Conservation (phyloP, 1,140 invertebrate genomes). For the Bombus difficillimus region DNA sequence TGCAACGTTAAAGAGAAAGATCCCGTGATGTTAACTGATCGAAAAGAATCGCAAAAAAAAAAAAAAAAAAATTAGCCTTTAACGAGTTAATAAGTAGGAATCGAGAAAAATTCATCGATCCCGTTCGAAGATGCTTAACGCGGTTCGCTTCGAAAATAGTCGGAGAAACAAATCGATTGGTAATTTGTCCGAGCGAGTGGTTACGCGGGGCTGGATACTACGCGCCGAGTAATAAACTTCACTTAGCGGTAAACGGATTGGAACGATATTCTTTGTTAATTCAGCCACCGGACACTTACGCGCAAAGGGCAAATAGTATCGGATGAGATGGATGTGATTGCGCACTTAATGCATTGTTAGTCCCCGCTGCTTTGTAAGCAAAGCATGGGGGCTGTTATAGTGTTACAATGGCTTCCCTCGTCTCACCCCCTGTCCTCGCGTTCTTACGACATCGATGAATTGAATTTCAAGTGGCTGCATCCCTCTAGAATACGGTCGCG, state of each 20-base stretch:
- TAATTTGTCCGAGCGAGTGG: not conserved
- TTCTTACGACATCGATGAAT: slow-evolving; percentile 79
- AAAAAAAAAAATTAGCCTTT: not conserved
- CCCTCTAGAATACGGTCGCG: slow-evolving; percentile 79
- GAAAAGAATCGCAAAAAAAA: no score
- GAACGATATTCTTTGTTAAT: slow-evolving; percentile 70
- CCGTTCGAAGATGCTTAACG: not conserved
- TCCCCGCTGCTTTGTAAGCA: slow-evolving; percentile 80
- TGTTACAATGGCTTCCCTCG: slow-evolving; percentile 77
- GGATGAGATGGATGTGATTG: slow-evolving; percentile 83
- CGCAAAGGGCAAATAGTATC: slow-evolving; percentile 83
- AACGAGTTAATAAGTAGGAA: not conserved
- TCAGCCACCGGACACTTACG: slow-evolving; percentile 77
- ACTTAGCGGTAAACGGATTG: slow-evolving; percentile 54
- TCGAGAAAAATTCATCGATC: not conserved
- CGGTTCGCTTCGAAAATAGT: not conserved
- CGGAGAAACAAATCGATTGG: slow-evolving; percentile 23
- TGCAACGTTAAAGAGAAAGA: not conserved
- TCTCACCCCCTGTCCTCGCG: slow-evolving; percentile 52
- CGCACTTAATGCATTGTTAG: slow-evolving; percentile 83
- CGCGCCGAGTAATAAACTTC: slow-evolving; percentile 47
- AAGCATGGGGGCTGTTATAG: slow-evolving; percentile 81
- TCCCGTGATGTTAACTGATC: no score
- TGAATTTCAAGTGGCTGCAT: slow-evolving; percentile 84
- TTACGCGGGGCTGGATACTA: slow-evolving; percentile 10